Percentiles rank a stretch among this genome's conserved stretches.
Evolutionary conservation across 2,797 vertebrate species (phyloP).

Genomic region (Peromyscus melanophrys): DNA sequence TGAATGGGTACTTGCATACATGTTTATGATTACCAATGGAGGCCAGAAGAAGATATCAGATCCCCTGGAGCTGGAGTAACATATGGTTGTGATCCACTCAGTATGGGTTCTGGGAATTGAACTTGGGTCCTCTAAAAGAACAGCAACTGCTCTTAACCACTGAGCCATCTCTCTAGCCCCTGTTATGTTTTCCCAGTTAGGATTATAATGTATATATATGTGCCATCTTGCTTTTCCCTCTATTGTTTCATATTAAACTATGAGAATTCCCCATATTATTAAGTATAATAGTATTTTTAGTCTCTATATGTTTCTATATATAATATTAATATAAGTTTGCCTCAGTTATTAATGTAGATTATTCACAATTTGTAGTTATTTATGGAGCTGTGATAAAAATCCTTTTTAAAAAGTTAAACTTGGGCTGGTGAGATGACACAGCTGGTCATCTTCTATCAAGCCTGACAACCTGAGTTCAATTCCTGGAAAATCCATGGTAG

Average conservation of each 20-base stretch:
- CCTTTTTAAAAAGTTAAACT: slow-evolving; percentile 56
- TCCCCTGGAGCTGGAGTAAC: background rate
- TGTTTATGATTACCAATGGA: background rate
- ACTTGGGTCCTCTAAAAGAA: background rate
- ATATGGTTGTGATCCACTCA: background rate
- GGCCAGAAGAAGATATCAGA: background rate
- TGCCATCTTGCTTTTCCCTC: background rate
- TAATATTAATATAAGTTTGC: slow-evolving; percentile 28
- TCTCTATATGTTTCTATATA: background rate
- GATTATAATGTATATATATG: background rate
- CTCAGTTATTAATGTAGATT: slow-evolving; percentile 39
- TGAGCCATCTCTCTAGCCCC: background rate
- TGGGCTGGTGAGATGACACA: background rate
- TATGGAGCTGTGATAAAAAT: slow-evolving; percentile 53
- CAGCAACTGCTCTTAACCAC: background rate
- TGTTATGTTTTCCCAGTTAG: slow-evolving; percentile 60
- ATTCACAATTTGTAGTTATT: slow-evolving; percentile 36
- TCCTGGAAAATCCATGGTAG: background rate
- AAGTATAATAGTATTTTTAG: slow-evolving; percentile 59
- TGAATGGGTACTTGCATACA: background rate
- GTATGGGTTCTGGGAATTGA: background rate
- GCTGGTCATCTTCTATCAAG: background rate
- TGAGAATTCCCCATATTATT: slow-evolving; percentile 43
- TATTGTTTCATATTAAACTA: slow-evolving; percentile 48
- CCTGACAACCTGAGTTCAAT: background rate